These are phyloP conservation scores for Strix uralensis DNA, from an alignment of 2,113 vertebrate genomes.

Conservation along the genomic window DNA sequence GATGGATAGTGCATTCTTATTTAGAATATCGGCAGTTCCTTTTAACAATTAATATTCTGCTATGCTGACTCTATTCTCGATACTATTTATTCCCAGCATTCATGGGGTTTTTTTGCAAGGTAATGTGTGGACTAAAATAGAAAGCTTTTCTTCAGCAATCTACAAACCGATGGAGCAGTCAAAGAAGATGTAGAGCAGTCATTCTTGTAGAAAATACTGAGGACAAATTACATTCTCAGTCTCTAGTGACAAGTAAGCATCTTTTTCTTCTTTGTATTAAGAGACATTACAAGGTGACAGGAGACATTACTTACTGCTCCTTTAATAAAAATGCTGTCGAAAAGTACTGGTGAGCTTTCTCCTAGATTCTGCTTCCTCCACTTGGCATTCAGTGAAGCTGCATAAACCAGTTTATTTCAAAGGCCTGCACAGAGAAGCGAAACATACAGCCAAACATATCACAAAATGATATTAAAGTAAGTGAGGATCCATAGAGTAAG, in stretches of 20 bases:
- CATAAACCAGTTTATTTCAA: neutral
- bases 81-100: neutral
- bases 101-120: neutral
- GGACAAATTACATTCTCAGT: neutral
- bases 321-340: neutral
- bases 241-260: neutral
- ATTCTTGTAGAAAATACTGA: neutral
- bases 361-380: neutral
- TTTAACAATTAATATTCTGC: neutral
- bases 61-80: neutral
- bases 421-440: neutral
- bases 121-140: neutral
- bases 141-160: neutral
- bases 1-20: neutral
- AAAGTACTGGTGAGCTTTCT: neutral
- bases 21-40: neutral
- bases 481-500: neutral
- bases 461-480: neutral
- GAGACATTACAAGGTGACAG: neutral
- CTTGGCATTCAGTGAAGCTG: neutral
- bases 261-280: neutral
- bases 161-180: neutral
- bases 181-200: neutral
- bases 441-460: neutral
- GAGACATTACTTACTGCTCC: neutral